A percentile compares a stretch with the other conserved stretches of the same genome.
These are phyloP conservation scores for Anolis carolinensis DNA, from an alignment of 2,113 vertebrate genomes.

Conservation along the genomic window DNA sequence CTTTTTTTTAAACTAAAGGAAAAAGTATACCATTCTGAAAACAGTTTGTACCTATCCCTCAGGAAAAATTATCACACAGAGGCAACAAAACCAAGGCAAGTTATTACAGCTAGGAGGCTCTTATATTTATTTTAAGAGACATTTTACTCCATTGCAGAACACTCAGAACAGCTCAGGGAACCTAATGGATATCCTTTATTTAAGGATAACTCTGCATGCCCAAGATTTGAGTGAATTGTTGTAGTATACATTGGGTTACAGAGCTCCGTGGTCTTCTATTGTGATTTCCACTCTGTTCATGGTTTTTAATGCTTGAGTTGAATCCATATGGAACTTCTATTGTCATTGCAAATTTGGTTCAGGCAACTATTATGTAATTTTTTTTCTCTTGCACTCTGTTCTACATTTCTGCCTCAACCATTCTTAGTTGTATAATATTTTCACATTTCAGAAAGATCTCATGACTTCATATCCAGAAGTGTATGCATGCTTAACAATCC, in stretches of 20 bases:
- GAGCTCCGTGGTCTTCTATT: not conserved
- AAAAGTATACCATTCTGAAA: too few species aligned
- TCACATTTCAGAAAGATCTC: not conserved
- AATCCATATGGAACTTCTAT: not conserved
- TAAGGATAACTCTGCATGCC: not conserved
- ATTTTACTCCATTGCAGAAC: not conserved
- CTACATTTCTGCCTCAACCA: too few species aligned
- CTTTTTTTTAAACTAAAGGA: too few species aligned
- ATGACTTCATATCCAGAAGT: not conserved
- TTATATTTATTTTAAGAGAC: not conserved
- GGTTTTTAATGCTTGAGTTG: not conserved
- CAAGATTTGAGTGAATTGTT: not conserved
- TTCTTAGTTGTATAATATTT: not conserved
- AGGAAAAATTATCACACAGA: not conserved
- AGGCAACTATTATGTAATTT: not conserved
- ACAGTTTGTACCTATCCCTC: too few species aligned
- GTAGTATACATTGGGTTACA: not conserved
- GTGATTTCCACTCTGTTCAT: not conserved
- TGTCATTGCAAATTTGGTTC: not conserved
- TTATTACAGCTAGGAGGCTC: not conserved
- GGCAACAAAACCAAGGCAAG: not conserved
- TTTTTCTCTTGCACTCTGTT: not conserved
- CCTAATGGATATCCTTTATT: not conserved
- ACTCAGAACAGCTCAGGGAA: not conserved
- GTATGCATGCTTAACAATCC: too few species aligned